Conservation (phyloP, 2,797 vertebrate species). For the Arctocebus calabarensis region DNA sequence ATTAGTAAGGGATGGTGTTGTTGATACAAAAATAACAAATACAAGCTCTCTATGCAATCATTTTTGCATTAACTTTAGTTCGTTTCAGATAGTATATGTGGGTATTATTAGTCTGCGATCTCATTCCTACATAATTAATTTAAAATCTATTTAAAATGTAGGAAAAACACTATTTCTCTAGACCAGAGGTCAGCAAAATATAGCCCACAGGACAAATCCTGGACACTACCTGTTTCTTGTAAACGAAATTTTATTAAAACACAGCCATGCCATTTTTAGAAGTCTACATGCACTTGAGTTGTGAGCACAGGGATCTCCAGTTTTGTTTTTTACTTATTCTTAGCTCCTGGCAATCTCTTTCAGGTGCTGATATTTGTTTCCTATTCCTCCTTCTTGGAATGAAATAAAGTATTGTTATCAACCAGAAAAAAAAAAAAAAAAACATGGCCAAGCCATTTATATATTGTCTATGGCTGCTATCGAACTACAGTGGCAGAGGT, state of each 20-base stretch:
- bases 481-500: not conserved
- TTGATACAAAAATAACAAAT: not conserved
- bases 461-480: not conserved
- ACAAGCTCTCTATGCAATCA: not conserved
- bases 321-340: no score
- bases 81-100: not conserved
- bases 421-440: no score
- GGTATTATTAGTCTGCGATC: slow-evolving; percentile 23
- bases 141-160: slow-evolving; percentile 29
- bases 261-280: not conserved
- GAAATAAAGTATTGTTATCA: no score
- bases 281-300: no score
- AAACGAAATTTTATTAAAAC: not conserved
- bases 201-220: not conserved
- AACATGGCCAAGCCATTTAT: not conserved
- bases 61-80: slow-evolving; percentile 1
- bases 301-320: no score
- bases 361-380: no score
- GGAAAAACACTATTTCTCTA: slow-evolving; percentile 49
- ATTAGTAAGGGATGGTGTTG: not conserved
- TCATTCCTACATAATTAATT: slow-evolving; percentile 18
- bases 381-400: no score
- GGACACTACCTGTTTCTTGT: not conserved
- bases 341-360: no score
- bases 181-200: not conserved